Percentiles rank a stretch among this genome's conserved stretches.
Evolutionary conservation across 2,113 vertebrate genomes (phyloP).

Genomic region (Tragelaphus scriptus): DNA sequence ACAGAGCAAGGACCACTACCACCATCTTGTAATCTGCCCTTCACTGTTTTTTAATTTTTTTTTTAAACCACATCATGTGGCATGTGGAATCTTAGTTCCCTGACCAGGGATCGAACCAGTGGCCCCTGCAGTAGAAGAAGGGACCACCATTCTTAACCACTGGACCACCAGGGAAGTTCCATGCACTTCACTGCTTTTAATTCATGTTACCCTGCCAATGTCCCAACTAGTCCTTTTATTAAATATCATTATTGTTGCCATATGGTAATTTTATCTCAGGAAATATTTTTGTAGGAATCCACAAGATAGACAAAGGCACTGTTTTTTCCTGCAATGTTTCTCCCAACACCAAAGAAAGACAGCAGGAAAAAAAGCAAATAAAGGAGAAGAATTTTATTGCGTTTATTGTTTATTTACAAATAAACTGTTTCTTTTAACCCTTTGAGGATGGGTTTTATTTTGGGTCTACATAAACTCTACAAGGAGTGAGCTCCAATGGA

Average conservation of each 20-base stretch:
- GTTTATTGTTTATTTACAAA: not conserved
- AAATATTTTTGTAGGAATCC: not conserved
- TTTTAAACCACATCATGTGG: not conserved
- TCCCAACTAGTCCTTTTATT: not conserved
- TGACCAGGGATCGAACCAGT: not conserved
- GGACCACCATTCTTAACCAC: not conserved
- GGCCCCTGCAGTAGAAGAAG: not conserved
- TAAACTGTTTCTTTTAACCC: not conserved
- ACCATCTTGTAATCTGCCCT: not conserved
- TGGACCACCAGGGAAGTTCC: not conserved
- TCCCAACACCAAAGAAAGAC: not conserved
- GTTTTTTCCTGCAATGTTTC: not conserved
- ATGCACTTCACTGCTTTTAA: not conserved
- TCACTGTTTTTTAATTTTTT: not conserved
- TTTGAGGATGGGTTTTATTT: not conserved
- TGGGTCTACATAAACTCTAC: not conserved
- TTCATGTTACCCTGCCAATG: not conserved
- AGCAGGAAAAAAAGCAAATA: not conserved
- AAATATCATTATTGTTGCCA: not conserved
- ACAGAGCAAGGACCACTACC: accelerated
- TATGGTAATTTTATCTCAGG: not conserved
- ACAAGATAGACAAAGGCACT: not conserved
- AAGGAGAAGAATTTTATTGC: not conserved
- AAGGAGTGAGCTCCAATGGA: not conserved
- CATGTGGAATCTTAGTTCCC: not conserved